Evolutionary conservation across 2,797 vertebrate genomes (phyloP).

Genomic region (Enteromius viviparus): DNA sequence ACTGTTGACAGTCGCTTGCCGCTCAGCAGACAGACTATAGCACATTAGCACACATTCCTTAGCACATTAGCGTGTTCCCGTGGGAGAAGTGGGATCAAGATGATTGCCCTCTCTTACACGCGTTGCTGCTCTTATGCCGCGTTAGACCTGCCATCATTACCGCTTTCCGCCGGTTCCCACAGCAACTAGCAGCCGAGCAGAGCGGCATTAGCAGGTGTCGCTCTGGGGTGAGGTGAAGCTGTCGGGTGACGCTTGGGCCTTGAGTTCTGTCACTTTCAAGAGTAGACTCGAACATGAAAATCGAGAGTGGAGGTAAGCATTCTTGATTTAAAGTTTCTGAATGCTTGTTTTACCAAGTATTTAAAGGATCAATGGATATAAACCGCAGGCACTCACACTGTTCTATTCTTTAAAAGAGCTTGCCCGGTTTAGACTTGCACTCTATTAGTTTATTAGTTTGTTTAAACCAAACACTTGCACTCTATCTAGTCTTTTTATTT

Average conservation of each 20-base stretch:
- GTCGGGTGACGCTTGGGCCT: slow-evolving; percentile 32
- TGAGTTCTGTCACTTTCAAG: slow-evolving; percentile 26
- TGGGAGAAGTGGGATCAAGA: slow-evolving; percentile 82
- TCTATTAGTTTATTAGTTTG: too few species aligned
- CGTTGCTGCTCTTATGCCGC: slow-evolving; percentile 82
- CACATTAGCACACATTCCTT: slow-evolving; percentile 73
- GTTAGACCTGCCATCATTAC: slow-evolving; percentile 86
- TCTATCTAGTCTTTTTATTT: too few species aligned
- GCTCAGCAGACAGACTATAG: slow-evolving; percentile 78
- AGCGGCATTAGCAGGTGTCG: slow-evolving; percentile 59
- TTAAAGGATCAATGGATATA: background rate
- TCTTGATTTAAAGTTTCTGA: background rate
- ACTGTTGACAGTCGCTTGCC: slow-evolving; percentile 81
- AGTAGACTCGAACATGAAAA: background rate
- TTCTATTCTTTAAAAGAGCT: too few species aligned
- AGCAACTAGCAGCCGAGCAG: slow-evolving; percentile 75
- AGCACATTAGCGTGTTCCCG: slow-evolving; percentile 73
- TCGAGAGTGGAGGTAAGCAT: background rate
- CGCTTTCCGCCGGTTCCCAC: slow-evolving; percentile 77
- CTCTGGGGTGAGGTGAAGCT: slow-evolving; percentile 53
- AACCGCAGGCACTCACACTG: background rate
- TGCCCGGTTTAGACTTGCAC: too few species aligned
- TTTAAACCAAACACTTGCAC: too few species aligned
- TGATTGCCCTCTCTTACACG: slow-evolving; percentile 81
- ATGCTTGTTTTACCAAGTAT: background rate